phyloP scores from a whole-genome alignment of 1,140 invertebrate genomes.

The Caenorhabditis latens region DNA sequence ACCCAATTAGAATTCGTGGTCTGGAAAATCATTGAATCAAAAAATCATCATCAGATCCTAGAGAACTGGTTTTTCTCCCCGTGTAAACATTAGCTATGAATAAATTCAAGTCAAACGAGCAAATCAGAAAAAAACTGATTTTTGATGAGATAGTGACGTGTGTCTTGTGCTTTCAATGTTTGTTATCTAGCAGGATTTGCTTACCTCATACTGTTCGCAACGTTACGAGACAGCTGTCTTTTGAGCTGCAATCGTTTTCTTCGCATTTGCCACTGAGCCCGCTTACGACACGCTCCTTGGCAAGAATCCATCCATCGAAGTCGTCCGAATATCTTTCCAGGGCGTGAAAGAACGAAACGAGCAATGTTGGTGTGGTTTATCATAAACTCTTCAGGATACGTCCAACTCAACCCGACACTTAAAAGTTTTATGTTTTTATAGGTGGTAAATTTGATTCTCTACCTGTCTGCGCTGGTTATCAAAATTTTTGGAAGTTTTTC shows the following conservation, averaged over 20 bases:
- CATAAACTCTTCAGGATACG: slow-evolving; percentile 39
- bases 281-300: slow-evolving; percentile 13
- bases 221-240: slow-evolving; percentile 23
- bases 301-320: slow-evolving; percentile 13
- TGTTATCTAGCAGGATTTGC: slow-evolving; percentile 37
- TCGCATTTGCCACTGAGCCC: background rate
- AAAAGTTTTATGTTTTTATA: background rate
- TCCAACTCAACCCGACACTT: slow-evolving; percentile 25
- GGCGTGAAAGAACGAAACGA: background rate
- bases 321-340: slow-evolving; percentile 21
- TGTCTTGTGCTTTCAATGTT: slow-evolving; percentile 41
- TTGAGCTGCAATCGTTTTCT: slow-evolving; percentile 3
- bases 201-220: slow-evolving; percentile 24
- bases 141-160: slow-evolving; percentile 31
- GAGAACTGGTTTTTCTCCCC: too few relatives aligned
- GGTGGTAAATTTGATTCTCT: background rate
- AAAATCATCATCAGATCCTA: too few relatives aligned
- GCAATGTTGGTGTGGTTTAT: slow-evolving; percentile 29
- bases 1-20: background rate
- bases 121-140: background rate
- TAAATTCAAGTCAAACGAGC: background rate
- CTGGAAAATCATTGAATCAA: slow-evolving; percentile 7
- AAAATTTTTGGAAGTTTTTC: slow-evolving; percentile 26
- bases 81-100: too few relatives aligned
- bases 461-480: slow-evolving; percentile 19